Conservation (phyloP, 2,113 vertebrate genomes). For the Nycticebus coucang region DNA sequence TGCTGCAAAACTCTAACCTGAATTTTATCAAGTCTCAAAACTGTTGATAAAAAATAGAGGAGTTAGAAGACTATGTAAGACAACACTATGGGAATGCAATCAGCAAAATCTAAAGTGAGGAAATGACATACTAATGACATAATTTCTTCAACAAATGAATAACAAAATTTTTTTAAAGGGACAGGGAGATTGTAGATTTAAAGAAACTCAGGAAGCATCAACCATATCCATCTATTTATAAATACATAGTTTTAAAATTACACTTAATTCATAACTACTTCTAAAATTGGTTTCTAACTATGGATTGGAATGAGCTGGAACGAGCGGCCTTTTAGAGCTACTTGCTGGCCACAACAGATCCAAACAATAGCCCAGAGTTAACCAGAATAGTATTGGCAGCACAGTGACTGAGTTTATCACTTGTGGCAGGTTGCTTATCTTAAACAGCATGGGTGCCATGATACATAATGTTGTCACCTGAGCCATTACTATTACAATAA, state of each 20-base stretch:
- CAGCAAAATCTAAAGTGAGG: neutral
- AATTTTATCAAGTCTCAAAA: neutral
- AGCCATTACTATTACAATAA: neutral
- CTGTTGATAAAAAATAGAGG: neutral
- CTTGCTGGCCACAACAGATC: neutral
- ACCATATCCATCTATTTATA: neutral
- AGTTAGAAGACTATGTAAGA: neutral
- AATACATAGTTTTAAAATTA: neutral
- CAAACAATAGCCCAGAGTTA: neutral
- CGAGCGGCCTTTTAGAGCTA: neutral
- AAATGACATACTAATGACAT: neutral
- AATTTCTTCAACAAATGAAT: neutral
- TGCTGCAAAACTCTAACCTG: neutral
- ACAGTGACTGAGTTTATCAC: neutral
- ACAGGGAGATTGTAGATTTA: neutral
- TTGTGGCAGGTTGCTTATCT: neutral
- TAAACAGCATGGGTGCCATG: neutral
- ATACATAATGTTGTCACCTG: neutral
- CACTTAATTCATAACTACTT: neutral
- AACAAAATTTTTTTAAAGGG: neutral
- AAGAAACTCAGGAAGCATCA: neutral
- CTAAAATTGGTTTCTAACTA: slow-evolving; percentile 28
- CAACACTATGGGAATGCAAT: neutral
- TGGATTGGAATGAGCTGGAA: neutral
- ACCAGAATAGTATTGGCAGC: neutral